Percentiles rank a stretch among this genome's conserved stretches.
Evolutionary conservation across 2,797 vertebrate genomes (phyloP).

Genomic region (Tragelaphus eurycerus): DNA sequence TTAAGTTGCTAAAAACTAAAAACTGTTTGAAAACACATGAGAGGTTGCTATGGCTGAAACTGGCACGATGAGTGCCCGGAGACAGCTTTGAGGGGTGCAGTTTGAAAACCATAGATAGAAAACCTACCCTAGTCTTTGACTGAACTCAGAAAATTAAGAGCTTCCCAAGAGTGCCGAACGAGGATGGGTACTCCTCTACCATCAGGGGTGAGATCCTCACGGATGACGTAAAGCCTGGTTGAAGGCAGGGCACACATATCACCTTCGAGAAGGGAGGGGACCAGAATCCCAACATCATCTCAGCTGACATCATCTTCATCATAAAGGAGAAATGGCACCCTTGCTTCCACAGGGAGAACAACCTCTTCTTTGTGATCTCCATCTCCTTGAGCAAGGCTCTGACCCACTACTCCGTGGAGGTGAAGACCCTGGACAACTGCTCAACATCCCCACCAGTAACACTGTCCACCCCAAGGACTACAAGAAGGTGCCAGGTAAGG

Average conservation of each 20-base stretch:
- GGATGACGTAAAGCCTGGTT: constrained; percentile 90
- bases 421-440: neutral
- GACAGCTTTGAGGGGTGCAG: neutral
- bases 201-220: constrained; percentile 95
- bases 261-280: constrained; percentile 93
- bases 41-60: neutral
- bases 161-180: constrained; percentile 88
- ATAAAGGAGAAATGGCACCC: constrained; percentile 92
- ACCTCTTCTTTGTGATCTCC: constrained; percentile 85
- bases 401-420: neutral
- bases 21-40: neutral
- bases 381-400: constrained; percentile 91
- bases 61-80: neutral
- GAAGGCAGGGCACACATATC: constrained; percentile 91
- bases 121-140: neutral
- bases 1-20: neutral
- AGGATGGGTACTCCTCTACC: constrained; percentile 89
- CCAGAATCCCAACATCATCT: constrained; percentile 94
- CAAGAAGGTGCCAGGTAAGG: neutral
- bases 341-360: constrained; percentile 84
- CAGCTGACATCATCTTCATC: constrained; percentile 93
- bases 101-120: neutral
- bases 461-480: neutral
- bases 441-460: neutral
- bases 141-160: neutral